phyloP scores from a whole-genome alignment of 2,888 invertebrate genomes.

The Hesperia comma region DNA sequence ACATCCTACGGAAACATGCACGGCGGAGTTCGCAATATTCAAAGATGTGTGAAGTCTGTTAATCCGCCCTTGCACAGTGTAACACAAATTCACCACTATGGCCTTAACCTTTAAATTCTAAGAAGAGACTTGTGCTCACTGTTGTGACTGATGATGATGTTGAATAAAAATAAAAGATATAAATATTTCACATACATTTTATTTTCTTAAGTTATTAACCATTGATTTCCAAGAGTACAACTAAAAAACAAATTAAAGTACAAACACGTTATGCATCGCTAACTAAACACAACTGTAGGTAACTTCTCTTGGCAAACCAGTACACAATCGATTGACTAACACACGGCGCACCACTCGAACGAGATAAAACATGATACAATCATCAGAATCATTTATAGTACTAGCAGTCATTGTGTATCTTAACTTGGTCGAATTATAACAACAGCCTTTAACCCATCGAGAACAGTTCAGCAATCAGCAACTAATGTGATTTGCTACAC shows the following conservation, averaged over 20 bases:
- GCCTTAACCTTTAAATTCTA: too few species aligned
- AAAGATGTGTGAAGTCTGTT: too few species aligned
- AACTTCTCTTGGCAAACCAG: constrained; percentile 83
- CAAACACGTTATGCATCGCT: constrained; percentile 84
- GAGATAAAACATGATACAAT: constrained; percentile 60
- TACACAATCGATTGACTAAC: constrained; percentile 76
- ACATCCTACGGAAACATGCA: too few species aligned
- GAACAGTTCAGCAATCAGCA: constrained; percentile 73
- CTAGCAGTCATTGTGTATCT: constrained; percentile 62
- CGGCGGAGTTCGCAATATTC: too few species aligned
- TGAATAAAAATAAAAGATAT: constrained; percentile 48
- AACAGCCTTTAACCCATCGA: constrained; percentile 74
- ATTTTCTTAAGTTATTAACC: constrained; percentile 84
- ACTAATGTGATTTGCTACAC: constrained; percentile 76
- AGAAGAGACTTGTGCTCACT: too few species aligned
- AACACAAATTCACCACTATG: too few species aligned
- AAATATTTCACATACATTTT: constrained; percentile 82
- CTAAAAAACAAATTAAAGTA: constrained; percentile 85
- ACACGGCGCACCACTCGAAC: constrained; percentile 79
- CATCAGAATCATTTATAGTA: constrained; percentile 52
- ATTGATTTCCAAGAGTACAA: constrained; percentile 84
- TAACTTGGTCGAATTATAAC: constrained; percentile 73
- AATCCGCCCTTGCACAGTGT: too few species aligned
- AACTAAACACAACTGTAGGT: constrained; percentile 84
- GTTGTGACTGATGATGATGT: too few species aligned